phyloP scores from a whole-genome alignment of 2,113 vertebrate genomes.

The Polypterus bichir region DNA sequence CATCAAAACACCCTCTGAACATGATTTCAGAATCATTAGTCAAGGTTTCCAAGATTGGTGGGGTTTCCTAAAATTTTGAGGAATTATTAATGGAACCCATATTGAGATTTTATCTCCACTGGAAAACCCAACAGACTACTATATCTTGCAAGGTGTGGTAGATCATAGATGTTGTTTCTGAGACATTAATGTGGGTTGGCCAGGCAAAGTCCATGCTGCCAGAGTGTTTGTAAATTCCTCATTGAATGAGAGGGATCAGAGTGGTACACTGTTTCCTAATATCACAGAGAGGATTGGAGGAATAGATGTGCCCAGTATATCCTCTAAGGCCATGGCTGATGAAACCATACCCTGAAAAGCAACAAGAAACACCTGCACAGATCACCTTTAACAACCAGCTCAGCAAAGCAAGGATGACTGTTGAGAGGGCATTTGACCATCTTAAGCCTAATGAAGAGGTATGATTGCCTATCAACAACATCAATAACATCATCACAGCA shows the following conservation, averaged over 20 bases:
- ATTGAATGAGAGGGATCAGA: neutral
- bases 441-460: slow-evolving; percentile 47
- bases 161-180: slow-evolving; percentile 13
- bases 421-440: slow-evolving; percentile 36
- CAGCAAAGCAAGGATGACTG: slow-evolving; percentile 20
- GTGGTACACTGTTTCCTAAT: slow-evolving; percentile 9
- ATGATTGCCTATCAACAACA: slow-evolving; percentile 44
- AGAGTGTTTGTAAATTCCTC: slow-evolving; percentile 7
- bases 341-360: slow-evolving; percentile 12
- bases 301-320: slow-evolving; percentile 7
- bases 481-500: slow-evolving; percentile 43
- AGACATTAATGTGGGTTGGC: slow-evolving; percentile 9
- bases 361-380: slow-evolving; percentile 19
- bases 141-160: slow-evolving; percentile 15
- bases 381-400: slow-evolving; percentile 38
- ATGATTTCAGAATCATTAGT: neutral
- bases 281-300: neutral
- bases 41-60: slow-evolving; percentile 1
- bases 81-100: slow-evolving; percentile 15
- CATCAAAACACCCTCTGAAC: neutral
- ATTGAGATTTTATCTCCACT: neutral
- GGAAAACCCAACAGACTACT: slow-evolving; percentile 7
- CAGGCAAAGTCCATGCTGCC: neutral
- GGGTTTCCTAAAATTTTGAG: slow-evolving; percentile 2
- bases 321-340: slow-evolving; percentile 10